phyloP scores from a whole-genome alignment of 2,113 vertebrate species.

The Catharus fuscescens region DNA sequence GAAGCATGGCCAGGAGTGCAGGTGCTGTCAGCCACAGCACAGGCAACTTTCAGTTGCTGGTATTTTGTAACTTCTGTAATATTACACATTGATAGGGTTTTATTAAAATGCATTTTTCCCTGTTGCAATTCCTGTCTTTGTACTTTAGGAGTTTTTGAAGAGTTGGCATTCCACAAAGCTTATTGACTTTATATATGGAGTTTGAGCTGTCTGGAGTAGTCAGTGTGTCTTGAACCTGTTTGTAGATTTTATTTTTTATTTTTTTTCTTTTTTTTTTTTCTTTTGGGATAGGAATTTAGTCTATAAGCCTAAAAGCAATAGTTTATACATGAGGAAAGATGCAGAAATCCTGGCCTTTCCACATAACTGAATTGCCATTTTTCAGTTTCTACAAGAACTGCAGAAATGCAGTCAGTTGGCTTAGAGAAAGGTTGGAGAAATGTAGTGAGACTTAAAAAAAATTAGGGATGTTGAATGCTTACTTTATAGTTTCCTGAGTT shows the following conservation, averaged over 20 bases:
- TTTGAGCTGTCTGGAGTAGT: background rate
- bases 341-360: background rate
- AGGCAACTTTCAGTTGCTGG: background rate
- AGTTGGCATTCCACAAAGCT: background rate
- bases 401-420: background rate
- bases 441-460: background rate
- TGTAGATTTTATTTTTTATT: too few species aligned
- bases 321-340: background rate
- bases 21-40: background rate
- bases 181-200: background rate
- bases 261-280: background rate
- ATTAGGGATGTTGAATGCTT: background rate
- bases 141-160: background rate
- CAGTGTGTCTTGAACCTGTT: background rate
- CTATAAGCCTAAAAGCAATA: background rate
- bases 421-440: background rate
- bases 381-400: background rate
- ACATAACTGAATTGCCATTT: background rate
- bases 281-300: background rate
- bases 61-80: background rate
- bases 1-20: fast-evolving
- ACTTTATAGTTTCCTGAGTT: background rate
- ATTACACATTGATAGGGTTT: background rate
- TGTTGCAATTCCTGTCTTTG: background rate
- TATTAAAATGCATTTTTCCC: background rate